Evolutionary conservation across 2,888 invertebrate species (phyloP).

Genomic region (Athalia rosae): DNA sequence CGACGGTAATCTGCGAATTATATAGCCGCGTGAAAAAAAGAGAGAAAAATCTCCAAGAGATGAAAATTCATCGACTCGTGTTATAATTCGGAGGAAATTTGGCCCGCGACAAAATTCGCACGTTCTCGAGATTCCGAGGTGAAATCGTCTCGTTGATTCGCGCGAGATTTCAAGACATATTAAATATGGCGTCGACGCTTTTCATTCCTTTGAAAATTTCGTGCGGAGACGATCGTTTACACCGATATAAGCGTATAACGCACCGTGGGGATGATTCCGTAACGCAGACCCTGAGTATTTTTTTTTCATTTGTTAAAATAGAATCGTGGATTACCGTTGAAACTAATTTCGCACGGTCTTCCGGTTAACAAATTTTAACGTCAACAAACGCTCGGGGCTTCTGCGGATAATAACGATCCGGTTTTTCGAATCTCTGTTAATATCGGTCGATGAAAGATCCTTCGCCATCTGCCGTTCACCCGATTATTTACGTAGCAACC

Average conservation of each 20-base stretch:
- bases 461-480: constrained; percentile 3
- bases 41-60: too few species aligned
- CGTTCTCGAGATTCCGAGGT: background rate
- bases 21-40: too few species aligned
- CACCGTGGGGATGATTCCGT: too few species aligned
- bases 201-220: too few species aligned
- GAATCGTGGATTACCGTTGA: background rate
- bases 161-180: too few species aligned
- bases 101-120: background rate
- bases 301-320: background rate
- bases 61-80: too few species aligned
- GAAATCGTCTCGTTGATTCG: background rate
- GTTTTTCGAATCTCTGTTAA: constrained; percentile 14
- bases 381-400: background rate
- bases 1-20: background rate
- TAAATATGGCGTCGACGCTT: too few species aligned
- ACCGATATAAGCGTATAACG: too few species aligned
- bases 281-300: too few species aligned
- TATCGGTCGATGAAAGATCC: constrained; percentile 9
- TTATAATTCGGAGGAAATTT: too few species aligned
- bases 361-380: constrained; percentile 27
- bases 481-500: constrained; percentile 21
- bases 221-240: too few species aligned
- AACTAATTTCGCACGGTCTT: background rate
- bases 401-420: constrained; percentile 8